Base-by-base conservation (phyloP, 2,888 invertebrate genomes). In the Trachelus iudaicus region DNA sequence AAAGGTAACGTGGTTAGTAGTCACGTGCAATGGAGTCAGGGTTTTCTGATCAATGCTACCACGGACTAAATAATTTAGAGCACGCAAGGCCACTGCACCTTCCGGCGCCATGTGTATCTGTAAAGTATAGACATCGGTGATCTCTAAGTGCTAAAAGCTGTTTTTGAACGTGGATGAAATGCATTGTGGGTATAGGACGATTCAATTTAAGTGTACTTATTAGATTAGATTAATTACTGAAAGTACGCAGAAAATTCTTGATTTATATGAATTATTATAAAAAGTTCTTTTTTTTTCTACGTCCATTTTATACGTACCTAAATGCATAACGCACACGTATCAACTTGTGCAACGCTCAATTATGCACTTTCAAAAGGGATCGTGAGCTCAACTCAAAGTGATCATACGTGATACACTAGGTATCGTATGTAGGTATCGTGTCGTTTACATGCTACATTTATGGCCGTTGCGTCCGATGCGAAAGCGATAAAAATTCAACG, bases 21-120 rank as follows among this genome's bases (percentile, higher is more conserved):
- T 56, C 23, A 56, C 56, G 56, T 78, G 73, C 35, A 75, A 75
- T 77, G 34, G 75, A 75, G 80, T 80, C 78, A 78, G 81, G 80
- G 82, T 84, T 79, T 56, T 79, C 78, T 74, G 73, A 82, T 74
- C 83, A 81, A 79, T 79, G 80, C 77, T 75, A 73, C 33, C 77
- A 79, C 74, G 78, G 76, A 80, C 79, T 83, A 69, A 79, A 73
- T 79, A 77, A 79, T 82, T 81, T 75, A 77, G 75, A 73, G 71
- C 77, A 33, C 76, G 79, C 79, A 80, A 83, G 79, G 82, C 78
- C 34, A 81, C 81, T 71, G 71, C n/a, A 71, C 71, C 23, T 71
- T 56, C 56, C 23, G 56, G 56, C 56, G 56, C 56, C 56, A 56
- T 23, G 9, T 56, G 56, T 69, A 83, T 79, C 34, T 35, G 73